Evolutionary conservation across 2,888 invertebrate genomes (phyloP).

Genomic region (Eilema caniola): DNA sequence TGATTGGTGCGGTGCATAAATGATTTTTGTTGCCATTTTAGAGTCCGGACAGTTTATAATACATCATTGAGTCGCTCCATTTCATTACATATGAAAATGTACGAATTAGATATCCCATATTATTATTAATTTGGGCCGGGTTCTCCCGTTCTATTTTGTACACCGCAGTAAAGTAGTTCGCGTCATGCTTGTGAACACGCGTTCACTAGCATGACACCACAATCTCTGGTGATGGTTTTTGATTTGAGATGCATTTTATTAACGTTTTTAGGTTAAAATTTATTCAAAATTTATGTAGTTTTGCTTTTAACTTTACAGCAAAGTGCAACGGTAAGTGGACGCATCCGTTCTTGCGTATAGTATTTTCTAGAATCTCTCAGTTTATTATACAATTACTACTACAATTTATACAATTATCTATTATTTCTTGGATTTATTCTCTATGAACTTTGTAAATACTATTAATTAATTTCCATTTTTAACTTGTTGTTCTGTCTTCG

Average conservation of each 20-base stretch:
- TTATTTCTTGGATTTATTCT: neutral
- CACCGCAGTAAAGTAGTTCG: neutral
- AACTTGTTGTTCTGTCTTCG: neutral
- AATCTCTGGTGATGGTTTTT: neutral
- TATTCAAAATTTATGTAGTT: conserved; percentile 7
- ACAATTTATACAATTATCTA: too few species aligned
- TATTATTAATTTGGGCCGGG: neutral
- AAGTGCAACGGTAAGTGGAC: conserved; percentile 20
- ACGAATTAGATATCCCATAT: too few species aligned
- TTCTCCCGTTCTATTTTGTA: neutral
- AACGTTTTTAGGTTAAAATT: neutral
- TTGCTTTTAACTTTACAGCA: conserved; percentile 16
- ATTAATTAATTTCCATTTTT: neutral
- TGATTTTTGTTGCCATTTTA: too few species aligned
- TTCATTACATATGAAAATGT: too few species aligned
- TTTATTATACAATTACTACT: neutral
- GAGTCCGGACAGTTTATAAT: too few species aligned
- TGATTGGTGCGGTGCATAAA: too few species aligned
- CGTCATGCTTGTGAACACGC: neutral
- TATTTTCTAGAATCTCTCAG: conserved; percentile 2
- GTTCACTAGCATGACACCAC: neutral
- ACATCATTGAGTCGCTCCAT: too few species aligned
- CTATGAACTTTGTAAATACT: neutral
- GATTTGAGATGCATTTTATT: neutral
- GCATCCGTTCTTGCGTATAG: neutral